These are phyloP conservation scores for Amblyraja radiata DNA, from an alignment of 2,797 vertebrate species.

Conservation along the genomic window DNA sequence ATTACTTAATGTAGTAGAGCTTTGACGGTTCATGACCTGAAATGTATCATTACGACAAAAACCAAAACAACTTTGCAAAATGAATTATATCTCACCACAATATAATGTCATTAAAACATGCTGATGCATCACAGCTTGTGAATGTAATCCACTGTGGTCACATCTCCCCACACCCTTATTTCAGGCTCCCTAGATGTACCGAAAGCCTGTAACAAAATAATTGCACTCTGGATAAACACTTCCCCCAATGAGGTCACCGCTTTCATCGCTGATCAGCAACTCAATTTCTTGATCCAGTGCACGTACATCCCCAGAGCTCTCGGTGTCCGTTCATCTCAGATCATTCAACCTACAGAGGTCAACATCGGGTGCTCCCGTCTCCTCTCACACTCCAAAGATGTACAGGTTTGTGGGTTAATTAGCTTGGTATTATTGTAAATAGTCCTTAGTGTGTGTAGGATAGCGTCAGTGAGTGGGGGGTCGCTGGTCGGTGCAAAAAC, in stretches of 20 bases:
- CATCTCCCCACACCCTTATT: neutral
- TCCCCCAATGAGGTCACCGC: neutral
- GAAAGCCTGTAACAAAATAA: neutral
- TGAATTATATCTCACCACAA: neutral
- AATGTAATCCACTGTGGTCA: neutral
- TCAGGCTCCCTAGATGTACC: neutral
- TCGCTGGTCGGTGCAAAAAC: too few relatives aligned
- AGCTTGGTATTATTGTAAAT: too few relatives aligned
- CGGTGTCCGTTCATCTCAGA: neutral
- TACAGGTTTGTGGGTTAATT: too few relatives aligned
- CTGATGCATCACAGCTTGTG: neutral
- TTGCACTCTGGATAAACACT: neutral
- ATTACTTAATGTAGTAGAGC: neutral
- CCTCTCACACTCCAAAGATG: too few relatives aligned
- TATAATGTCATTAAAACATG: neutral
- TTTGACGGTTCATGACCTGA: neutral
- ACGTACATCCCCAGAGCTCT: neutral
- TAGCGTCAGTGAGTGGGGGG: too few relatives aligned
- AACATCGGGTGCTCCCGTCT: neutral
- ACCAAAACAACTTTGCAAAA: neutral
- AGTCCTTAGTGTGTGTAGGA: too few relatives aligned
- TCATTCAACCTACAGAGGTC: slow-evolving; percentile 1
- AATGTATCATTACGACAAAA: neutral
- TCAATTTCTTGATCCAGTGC: neutral
- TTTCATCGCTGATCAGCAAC: neutral